Conservation (phyloP, 2,113 vertebrate genomes). For the Oryzias woworae region DNA sequence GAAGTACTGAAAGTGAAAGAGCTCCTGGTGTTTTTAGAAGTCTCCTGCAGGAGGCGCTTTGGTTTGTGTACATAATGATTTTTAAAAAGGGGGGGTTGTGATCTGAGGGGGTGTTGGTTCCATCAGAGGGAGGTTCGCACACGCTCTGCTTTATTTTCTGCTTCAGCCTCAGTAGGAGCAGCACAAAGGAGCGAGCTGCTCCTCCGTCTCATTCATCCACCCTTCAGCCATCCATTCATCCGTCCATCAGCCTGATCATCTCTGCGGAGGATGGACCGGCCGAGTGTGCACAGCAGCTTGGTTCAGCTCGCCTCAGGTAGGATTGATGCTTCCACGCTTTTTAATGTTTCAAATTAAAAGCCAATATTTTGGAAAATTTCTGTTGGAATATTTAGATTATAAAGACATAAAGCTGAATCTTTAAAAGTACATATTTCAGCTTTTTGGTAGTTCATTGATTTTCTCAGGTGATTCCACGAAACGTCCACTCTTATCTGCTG, state of each 20-base stretch:
- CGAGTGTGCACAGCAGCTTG: neutral
- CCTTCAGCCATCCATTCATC: neutral
- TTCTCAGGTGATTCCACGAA: too few species aligned
- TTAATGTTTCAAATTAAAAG: neutral
- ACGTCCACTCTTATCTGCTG: too few species aligned
- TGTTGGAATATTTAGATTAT: too few species aligned
- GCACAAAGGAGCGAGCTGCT: slow-evolving; percentile 11
- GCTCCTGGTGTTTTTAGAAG: neutral
- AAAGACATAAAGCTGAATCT: too few species aligned
- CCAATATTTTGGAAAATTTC: too few species aligned
- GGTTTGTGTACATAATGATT: neutral
- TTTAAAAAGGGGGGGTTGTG: neutral
- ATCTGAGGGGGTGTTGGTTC: slow-evolving; percentile 14
- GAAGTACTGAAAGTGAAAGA: neutral
- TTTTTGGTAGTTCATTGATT: too few species aligned
- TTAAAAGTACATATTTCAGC: too few species aligned
- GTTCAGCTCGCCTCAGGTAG: slow-evolving; percentile 37
- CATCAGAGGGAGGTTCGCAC: slow-evolving; percentile 13
- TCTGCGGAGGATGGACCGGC: slow-evolving; percentile 15
- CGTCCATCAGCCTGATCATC: neutral
- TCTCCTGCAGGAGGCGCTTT: slow-evolving; percentile 23
- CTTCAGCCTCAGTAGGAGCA: neutral
- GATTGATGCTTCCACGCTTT: neutral
- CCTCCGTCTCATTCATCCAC: neutral
- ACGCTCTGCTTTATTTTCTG: slow-evolving; percentile 15